Evolutionary conservation across 2,113 vertebrate species (phyloP), one percentile per base, ranked within the genome.

Genomic region (Dryoscopus gambensis): DNA sequence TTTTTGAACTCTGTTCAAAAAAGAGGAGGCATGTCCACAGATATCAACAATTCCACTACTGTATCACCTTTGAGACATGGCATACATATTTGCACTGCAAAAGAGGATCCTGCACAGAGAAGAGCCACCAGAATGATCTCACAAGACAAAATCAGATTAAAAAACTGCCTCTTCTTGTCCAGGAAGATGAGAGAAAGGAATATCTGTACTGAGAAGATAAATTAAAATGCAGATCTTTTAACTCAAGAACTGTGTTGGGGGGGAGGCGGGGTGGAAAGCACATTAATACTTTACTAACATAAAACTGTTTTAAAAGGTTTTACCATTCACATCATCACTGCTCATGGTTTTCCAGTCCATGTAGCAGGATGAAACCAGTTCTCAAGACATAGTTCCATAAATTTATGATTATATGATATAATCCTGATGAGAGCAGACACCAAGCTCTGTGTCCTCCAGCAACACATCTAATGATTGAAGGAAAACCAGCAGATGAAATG

Each of bases 241-340:
- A 77, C 18, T 90, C 35, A 59, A 57, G 42, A 42, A 71, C 19
- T 50, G 5, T 8, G 23, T 15, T 46, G 16, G 25, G 13, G 5
- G 15, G 0, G 0, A 13, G 1, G 0, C 25, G 16, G 10, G 57
- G 40, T 27, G 18, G 40, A 50, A 50, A 42, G 27, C 28, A 39
- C 1, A 44, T 8, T 35, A 81, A 44, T 57, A 69, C 19, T 60
- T 55, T 15, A 79, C 9, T n/a, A 52, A 59, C 33, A 57, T 28
- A 42, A 53, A 52, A 31, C 39, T 31, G 15, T n/a, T 67, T 47
- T 60, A 22, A 73, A 37, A 90, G 35, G 25, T 37, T 64, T 21
- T 50, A 25, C 64, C 44, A 55, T 64, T 55, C 0, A 2, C 33
- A 78, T 23, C 33, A 30, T 40, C 44, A 50, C 20, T 77, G 39